Evolutionary conservation across 2,113 vertebrate genomes (phyloP).

Genomic region (Bubalus kerabau): DNA sequence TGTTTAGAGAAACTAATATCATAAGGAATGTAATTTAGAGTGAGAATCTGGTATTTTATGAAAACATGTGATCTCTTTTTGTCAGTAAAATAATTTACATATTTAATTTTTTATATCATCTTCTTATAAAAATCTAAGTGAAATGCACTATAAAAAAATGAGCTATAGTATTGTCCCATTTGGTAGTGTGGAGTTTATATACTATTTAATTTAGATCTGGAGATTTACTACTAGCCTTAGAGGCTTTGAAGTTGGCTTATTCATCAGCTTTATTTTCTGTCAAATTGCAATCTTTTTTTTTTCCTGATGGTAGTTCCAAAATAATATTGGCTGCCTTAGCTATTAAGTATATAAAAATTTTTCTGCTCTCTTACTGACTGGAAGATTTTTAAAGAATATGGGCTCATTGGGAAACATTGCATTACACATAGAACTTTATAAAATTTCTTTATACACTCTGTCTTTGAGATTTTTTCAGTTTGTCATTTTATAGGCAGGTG

Average conservation of each 20-base stretch:
- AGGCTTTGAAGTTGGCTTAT: slow-evolving; percentile 44
- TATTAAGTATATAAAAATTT: not conserved
- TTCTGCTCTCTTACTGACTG: not conserved
- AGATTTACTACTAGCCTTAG: not conserved
- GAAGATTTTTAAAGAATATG: slow-evolving; percentile 7
- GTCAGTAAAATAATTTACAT: not conserved
- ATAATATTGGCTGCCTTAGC: not conserved
- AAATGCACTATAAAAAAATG: not conserved
- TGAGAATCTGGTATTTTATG: not conserved
- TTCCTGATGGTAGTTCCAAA: not conserved
- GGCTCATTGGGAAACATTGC: not conserved
- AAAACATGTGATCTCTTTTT: not conserved
- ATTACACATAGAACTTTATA: not conserved
- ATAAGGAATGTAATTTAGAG: not conserved
- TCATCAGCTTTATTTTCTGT: slow-evolving; percentile 53
- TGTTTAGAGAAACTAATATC: not conserved
- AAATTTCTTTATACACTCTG: not conserved
- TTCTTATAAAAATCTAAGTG: not conserved
- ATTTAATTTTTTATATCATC: not conserved
- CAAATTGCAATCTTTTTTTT: not conserved
- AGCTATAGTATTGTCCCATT: not conserved
- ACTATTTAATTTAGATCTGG: slow-evolving; percentile 12
- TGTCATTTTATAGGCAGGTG: not conserved
- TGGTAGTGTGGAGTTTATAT: not conserved
- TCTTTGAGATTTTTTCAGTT: not conserved